Base-by-base conservation (phyloP, 1,140 invertebrate species). In the Drosophila trapezifrons region DNA sequence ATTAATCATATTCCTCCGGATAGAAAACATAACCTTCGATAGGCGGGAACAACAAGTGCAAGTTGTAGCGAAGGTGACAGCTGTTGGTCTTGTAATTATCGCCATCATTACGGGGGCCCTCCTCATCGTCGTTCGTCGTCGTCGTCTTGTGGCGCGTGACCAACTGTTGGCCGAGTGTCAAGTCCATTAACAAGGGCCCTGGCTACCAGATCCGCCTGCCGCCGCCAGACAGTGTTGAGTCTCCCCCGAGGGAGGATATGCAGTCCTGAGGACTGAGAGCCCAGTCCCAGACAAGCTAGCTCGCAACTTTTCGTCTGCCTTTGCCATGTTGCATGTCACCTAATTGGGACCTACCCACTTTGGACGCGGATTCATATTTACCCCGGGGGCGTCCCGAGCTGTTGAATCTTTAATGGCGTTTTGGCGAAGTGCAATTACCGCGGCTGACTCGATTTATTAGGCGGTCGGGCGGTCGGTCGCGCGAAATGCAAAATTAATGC, bases 401-500 rank as follows among this genome's bases (percentile, higher is more conserved):
- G 49, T 64, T 83, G 76, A 87, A 73, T 73, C 70, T 70, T 86
- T 74, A 89, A 86, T 86, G 57, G 40, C 18, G 43, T 52, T 49
- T 66, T 42, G 32, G 47, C 62, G 49, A 35, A 59, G 57, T 49
- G 56, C 74, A 69, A 76, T 76, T 76, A 76, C 64, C 35, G 40
- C n/a, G n/a, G 37, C 56, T 56, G 72, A 76, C 74, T 77, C 80
- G 58, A 84, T 76, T 71, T 71, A 76, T 79, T 76, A 64, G 65
- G 75, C 55, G 76, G 75, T 3, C 49, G 49, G 15, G 3, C 7
- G 32, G 13, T 7, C 37, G 51, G 51, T 79, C 72, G 29, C 47
- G 76, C 63, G 27, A 79, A 73, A 83, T 86, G 70, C 80, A 76
- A 89, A 86, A 83, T 89, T 83, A 73, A 86, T 89, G 82, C 51